Percentiles rank a stretch among this genome's conserved stretches.
These are phyloP conservation scores for Myotis pilosus DNA, from an alignment of 2,797 vertebrate species.

Conservation along the genomic window DNA sequence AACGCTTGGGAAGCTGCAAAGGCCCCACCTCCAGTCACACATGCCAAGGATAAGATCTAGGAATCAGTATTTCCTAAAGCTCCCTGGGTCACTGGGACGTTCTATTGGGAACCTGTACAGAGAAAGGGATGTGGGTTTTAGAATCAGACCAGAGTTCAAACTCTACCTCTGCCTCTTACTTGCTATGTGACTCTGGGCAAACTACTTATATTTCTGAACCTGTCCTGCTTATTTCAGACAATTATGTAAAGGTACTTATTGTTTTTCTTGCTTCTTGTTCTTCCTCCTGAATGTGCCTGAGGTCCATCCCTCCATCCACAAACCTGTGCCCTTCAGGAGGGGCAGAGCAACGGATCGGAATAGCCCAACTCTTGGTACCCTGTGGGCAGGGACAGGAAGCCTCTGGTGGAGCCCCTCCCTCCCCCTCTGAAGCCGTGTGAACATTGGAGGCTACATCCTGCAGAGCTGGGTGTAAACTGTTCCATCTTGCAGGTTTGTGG, in stretches of 20 bases:
- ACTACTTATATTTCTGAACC: neutral
- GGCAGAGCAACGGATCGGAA: neutral
- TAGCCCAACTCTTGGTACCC: conserved; percentile 17
- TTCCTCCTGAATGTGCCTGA: neutral
- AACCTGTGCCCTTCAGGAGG: conserved; percentile 2
- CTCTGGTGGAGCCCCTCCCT: conserved; percentile 5
- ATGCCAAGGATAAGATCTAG: neutral
- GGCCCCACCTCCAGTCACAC: neutral
- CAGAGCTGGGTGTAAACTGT: conserved; percentile 63
- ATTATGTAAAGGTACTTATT: conserved; percentile 22
- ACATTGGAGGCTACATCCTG: conserved; percentile 73
- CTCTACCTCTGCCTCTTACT: neutral
- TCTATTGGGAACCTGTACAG: neutral
- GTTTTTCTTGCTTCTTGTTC: neutral
- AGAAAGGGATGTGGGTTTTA: neutral
- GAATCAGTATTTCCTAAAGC: conserved; percentile 26
- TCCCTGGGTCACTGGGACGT: neutral
- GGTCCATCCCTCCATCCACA: neutral
- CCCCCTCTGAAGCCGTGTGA: conserved; percentile 16
- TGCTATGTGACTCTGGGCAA: neutral
- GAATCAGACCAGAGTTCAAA: conserved; percentile 27
- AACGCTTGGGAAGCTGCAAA: conserved; percentile 18
- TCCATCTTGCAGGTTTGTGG: conserved; percentile 61
- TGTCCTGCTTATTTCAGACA: conserved; percentile 10
- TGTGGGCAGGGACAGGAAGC: conserved; percentile 66